Base-by-base conservation (phyloP, 1,140 invertebrate genomes). In the Coelopa frigida region DNA sequence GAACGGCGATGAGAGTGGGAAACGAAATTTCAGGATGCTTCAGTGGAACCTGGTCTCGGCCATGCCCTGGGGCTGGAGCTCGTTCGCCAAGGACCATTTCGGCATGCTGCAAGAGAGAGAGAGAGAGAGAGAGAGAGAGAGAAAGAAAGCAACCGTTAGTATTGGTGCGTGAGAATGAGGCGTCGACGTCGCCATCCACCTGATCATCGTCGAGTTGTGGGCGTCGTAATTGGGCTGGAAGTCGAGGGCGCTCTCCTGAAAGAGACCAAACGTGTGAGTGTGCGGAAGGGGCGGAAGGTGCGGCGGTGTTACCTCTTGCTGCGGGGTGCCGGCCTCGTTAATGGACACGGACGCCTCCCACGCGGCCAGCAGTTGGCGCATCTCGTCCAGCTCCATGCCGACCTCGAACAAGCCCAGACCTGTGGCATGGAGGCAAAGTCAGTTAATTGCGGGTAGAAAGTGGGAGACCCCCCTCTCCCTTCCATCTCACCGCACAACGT, bases 121-220 rank as follows among this genome's bases (percentile, higher is more conserved):
- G n/a, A n/a, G n/a, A n/a, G n/a, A n/a, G n/a, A n/a, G n/a, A n/a
- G n/a, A n/a, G n/a, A n/a, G n/a, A n/a, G n/a, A n/a, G n/a, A n/a
- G n/a, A n/a, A n/a, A n/a, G n/a, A n/a, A n/a, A n/a, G n/a, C 17
- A 11, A 27, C 24, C 12, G 14, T 14, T 6, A 15, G 33, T 7
- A 5, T 39, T 14, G 29, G n/a, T 41, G 37, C 29, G 10, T 43
- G n/a, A 3, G 14, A 8, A 3, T 17, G 4, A n/a, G 26, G n/a
- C 14, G 6, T 18, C 5, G 14, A 10, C 12, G 23, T 6, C 7
- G 27, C 6, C n/a, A 8, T 7, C 11, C 15, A 18, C 0, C 33
- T 17, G n/a, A 59, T 57, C 58, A 59, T 57, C 4, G 58, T 59
- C 1, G 58, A 59, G 32, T 51, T 60, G 18, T 38, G 29, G 14